Conservation (phyloP, 1,140 invertebrate genomes). For the Hesperophylax magnus region DNA sequence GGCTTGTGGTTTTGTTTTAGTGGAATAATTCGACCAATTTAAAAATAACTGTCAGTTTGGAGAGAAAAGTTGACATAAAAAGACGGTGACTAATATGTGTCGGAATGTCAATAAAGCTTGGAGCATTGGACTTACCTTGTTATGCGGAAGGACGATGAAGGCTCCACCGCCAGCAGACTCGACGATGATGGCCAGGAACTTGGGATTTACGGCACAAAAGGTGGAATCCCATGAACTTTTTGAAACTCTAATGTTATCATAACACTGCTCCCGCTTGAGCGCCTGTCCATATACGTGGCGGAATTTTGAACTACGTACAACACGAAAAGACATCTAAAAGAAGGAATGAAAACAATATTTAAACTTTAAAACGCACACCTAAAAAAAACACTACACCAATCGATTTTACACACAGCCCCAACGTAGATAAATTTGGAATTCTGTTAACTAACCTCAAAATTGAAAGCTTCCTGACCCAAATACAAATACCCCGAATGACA, state of each 20-base stretch:
- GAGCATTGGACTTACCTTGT: conserved; percentile 79
- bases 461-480: conserved; percentile 46
- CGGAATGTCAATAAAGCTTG: conserved; percentile 26
- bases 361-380: conserved; percentile 12
- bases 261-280: conserved; percentile 97
- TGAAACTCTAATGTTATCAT: conserved; percentile 98
- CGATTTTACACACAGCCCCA: conserved; percentile 36
- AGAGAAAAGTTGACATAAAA: conserved; percentile 35
- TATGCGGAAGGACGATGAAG: conserved; percentile 97
- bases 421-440: conserved; percentile 41
- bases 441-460: conserved; percentile 46
- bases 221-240: conserved; percentile 99
- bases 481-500: conserved; percentile 43
- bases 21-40: conserved; percentile 21
- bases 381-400: conserved; percentile 1
- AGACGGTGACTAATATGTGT: conserved; percentile 28
- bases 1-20: not conserved
- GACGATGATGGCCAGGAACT: conserved; percentile 98
- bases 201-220: conserved; percentile 99
- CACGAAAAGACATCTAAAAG: conserved; percentile 92
- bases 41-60: conserved; percentile 29
- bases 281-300: conserved; percentile 98
- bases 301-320: conserved; percentile 97
- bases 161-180: conserved; percentile 98
- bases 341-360: conserved; percentile 39